These are phyloP conservation scores for Meandrina meandrites DNA, from an alignment of 92 coral and sea anemone genomes.

Conservation along the genomic window DNA sequence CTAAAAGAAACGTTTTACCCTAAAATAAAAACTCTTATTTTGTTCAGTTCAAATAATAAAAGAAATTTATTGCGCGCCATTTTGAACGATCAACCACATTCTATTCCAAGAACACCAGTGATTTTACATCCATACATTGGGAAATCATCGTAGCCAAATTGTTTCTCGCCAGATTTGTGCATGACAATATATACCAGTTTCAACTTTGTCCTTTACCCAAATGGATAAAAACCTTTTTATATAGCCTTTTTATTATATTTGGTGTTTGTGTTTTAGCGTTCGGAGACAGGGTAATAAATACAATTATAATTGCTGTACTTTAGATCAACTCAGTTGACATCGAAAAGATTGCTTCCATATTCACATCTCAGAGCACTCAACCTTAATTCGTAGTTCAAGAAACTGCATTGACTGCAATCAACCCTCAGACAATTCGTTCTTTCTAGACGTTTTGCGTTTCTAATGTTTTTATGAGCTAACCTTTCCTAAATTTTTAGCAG, in stretches of 20 bases:
- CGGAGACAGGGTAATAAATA: background rate
- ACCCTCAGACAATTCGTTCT: background rate
- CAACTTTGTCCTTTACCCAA: background rate
- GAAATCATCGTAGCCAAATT: background rate
- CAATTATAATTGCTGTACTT: background rate
- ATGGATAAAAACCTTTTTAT: background rate
- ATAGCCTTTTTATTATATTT: background rate
- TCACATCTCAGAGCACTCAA: background rate
- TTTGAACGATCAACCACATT: conserved; percentile 7
- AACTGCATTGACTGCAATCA: too few species aligned
- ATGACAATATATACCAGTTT: background rate
- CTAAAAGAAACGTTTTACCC: background rate
- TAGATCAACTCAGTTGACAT: background rate
- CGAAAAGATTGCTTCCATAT: background rate
- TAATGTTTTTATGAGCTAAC: too few species aligned
- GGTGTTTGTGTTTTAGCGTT: background rate
- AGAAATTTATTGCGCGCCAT: background rate
- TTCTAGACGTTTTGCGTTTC: background rate
- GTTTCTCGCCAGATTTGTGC: background rate
- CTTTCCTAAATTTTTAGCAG: background rate
- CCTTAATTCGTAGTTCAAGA: too few species aligned
- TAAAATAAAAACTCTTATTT: background rate
- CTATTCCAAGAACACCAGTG: background rate
- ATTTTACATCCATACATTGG: background rate
- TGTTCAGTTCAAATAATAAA: background rate